A percentile compares a stretch with the other conserved stretches of the same genome.
These are phyloP conservation scores for Nymphalis polychloros DNA, from an alignment of 2,888 invertebrate species.

Conservation along the genomic window DNA sequence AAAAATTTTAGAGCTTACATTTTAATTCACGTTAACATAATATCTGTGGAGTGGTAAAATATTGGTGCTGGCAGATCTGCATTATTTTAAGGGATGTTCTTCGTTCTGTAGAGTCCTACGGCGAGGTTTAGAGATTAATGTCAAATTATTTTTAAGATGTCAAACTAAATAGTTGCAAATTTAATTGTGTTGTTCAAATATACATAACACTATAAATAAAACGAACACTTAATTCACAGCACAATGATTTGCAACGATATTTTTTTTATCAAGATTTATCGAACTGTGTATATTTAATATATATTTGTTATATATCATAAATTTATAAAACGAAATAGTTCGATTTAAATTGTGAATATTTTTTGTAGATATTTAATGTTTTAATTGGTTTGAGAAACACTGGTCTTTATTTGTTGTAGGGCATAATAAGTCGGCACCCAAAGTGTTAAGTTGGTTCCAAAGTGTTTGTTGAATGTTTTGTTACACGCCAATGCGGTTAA, in stretches of 20 bases:
- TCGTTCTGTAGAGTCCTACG: conserved; percentile 44
- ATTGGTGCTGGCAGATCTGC: conserved; percentile 79
- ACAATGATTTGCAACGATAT: conserved; percentile 46
- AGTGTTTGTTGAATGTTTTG: conserved; percentile 80
- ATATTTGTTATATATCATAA: conserved; percentile 5
- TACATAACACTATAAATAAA: background rate
- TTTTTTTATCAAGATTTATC: conserved; percentile 13
- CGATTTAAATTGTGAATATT: conserved; percentile 19
- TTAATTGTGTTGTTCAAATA: conserved; percentile 17
- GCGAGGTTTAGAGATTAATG: conserved; percentile 53
- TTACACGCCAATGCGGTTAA: conserved; percentile 68
- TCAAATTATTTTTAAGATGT: conserved; percentile 44
- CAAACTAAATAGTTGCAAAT: conserved; percentile 53
- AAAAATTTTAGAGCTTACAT: conserved; percentile 43
- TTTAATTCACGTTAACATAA: conserved; percentile 36
- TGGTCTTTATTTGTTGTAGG: conserved; percentile 70
- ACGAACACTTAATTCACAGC: background rate
- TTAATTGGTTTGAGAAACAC: conserved; percentile 75
- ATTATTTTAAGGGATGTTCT: conserved; percentile 55
- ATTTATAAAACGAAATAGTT: conserved; percentile 10
- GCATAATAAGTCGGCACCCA: conserved; percentile 76
- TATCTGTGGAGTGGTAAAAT: conserved; percentile 54
- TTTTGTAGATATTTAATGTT: conserved; percentile 19
- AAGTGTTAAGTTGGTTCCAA: conserved; percentile 78
- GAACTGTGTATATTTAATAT: conserved; percentile 28